Conservation (phyloP, 1,140 invertebrate genomes). For the Pteromalus puparum region DNA sequence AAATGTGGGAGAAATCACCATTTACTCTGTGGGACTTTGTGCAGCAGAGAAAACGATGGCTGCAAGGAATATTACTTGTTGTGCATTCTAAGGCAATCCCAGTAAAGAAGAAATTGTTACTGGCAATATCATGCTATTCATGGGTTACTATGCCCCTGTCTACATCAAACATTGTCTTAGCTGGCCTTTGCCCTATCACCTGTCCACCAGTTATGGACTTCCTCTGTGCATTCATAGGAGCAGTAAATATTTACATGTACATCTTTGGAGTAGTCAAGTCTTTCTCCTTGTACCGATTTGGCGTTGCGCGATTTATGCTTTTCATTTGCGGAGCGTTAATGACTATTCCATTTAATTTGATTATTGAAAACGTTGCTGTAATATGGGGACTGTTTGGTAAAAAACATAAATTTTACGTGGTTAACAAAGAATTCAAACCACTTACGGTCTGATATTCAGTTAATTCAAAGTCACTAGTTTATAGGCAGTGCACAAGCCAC, state of each 20-base stretch:
- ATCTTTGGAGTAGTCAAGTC: constrained; percentile 97
- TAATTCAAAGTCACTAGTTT: constrained; percentile 22
- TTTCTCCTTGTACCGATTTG: constrained; percentile 91
- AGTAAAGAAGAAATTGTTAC: constrained; percentile 86
- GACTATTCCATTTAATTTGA: constrained; percentile 92
- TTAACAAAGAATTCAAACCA: constrained; percentile 86
- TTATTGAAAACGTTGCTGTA: constrained; percentile 95
- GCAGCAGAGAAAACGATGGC: constrained; percentile 96
- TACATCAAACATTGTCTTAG: constrained; percentile 91
- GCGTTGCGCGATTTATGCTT: constrained; percentile 85
- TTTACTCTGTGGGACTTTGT: constrained; percentile 96
- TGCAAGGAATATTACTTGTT: constrained; percentile 96
- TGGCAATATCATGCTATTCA: constrained; percentile 94
- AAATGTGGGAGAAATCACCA: constrained; percentile 98
- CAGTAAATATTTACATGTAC: constrained; percentile 96
- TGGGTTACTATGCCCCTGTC: constrained; percentile 97
- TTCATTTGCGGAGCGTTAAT: constrained; percentile 90
- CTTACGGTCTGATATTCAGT: constrained; percentile 75
- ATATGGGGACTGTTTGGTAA: constrained; percentile 94
- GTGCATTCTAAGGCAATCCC: constrained; percentile 93
- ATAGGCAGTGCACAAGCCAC: constrained; percentile 27
- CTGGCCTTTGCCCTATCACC: constrained; percentile 90
- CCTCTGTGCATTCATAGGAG: constrained; percentile 91
- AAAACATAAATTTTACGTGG: constrained; percentile 96
- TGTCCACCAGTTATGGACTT: constrained; percentile 89